Evolutionary conservation across 2,797 vertebrate species (phyloP), one percentile per base, ranked within the genome.

Genomic region (Acanthurus leucopareius): DNA sequence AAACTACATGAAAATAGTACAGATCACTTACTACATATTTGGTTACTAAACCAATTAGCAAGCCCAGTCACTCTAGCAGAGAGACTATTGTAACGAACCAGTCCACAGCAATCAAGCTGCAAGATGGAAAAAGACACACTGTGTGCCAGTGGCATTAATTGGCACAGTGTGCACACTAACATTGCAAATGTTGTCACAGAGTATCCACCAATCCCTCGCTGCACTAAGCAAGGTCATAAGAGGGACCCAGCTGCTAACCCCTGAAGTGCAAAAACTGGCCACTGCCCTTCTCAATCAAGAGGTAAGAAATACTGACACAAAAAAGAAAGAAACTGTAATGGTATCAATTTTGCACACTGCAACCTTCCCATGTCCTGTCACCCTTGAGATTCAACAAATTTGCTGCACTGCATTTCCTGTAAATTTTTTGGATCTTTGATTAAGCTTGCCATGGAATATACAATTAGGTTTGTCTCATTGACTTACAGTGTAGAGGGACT

Each of bases 181-280:
- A 8, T 16, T 62, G 3, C 52, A 32, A 14, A 1, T 86, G 32
- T 79, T 78, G 28, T 73, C 9, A 35, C 86, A 94, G 90, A 95
- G 93, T 77, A 94, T 99, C 66, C 98, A 99, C 93, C 97, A 98
- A n/a, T 99, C 98, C 2, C 95, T 99, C 87, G 97, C 98, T 49
- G 95, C 97, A 20, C 94, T 99, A 86, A 99, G 98, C 89, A 99
- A 97, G 90, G 97, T 99, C 82, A 98, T 99, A 92, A 94, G 98
- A 91, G 98, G 98, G 63, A 96, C 96, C 9, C 97, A 97, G 0
- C 93, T 99, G 66, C 81, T 99, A 71, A 99, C 94, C 38, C 94
- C 96, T 49, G 96, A 97, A 62, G 97, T 98, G 62, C 97, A 99
- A 71, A 97, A 95, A 71, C 89, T 99, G 79, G 98, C 97, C 84